phyloP scores from a whole-genome alignment of 2,797 vertebrate species.

The Pagetopsis macropterus region DNA sequence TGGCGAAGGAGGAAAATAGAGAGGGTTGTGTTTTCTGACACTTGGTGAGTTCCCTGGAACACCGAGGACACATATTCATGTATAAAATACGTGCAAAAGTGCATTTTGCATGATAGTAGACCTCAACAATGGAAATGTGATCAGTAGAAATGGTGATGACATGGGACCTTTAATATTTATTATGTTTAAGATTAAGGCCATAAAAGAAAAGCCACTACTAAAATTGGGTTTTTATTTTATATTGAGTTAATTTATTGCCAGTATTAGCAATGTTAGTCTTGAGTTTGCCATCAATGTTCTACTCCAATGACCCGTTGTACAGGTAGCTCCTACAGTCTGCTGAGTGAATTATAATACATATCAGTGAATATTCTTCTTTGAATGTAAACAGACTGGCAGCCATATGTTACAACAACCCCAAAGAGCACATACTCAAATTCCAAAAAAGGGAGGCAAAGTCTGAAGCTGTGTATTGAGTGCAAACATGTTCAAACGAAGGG shows the following conservation, averaged over 20 bases:
- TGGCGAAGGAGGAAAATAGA: no score
- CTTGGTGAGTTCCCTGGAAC: no score
- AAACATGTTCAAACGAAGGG: slow-evolving; percentile 36
- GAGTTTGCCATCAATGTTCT: not conserved
- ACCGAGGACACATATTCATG: no score
- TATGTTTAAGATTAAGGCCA: slow-evolving; percentile 1
- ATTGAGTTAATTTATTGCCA: not conserved
- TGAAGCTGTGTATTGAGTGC: slow-evolving; percentile 6
- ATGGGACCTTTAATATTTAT: no score
- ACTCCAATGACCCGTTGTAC: not conserved
- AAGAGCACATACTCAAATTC: not conserved
- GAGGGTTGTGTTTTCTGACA: no score
- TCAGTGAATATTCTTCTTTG: slow-evolving; percentile 1
- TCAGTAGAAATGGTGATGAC: no score
- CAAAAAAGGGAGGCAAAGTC: not conserved
- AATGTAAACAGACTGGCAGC: not conserved
- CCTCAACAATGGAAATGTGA: no score
- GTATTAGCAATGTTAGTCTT: not conserved
- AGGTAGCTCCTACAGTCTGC: not conserved
- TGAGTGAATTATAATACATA: not conserved
- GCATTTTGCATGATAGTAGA: no score
- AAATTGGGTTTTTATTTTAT: not conserved
- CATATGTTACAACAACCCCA: not conserved
- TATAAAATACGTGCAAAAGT: no score
- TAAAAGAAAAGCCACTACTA: not conserved